These are phyloP conservation scores for Hemaris fuciformis DNA, from an alignment of 2,888 invertebrate species.

Conservation along the genomic window DNA sequence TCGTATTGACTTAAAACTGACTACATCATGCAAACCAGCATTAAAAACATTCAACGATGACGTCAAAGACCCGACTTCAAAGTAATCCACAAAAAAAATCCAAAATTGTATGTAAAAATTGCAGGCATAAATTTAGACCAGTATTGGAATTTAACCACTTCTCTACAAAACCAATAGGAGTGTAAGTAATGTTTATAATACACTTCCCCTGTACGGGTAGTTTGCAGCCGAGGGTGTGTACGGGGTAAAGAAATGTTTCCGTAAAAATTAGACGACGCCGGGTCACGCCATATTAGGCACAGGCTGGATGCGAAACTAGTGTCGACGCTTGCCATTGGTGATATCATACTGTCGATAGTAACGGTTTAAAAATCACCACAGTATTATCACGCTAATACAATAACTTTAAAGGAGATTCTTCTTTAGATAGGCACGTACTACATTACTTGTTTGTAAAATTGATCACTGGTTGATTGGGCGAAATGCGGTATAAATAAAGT, in stretches of 20 bases:
- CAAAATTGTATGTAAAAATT: neutral
- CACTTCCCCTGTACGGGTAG: constrained; percentile 17
- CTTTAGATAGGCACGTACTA: too few species aligned
- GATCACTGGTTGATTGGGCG: too few species aligned
- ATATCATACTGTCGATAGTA: neutral
- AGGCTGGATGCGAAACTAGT: constrained; percentile 37
- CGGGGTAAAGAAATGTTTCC: constrained; percentile 56
- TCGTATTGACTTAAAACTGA: too few species aligned
- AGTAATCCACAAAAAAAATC: neutral
- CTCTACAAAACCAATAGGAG: neutral
- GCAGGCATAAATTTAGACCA: neutral
- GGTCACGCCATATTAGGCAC: constrained; percentile 60
- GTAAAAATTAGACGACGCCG: constrained; percentile 58
- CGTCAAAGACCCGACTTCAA: too few species aligned
- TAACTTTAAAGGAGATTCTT: too few species aligned
- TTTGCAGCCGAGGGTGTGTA: constrained; percentile 22
- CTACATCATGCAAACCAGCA: too few species aligned
- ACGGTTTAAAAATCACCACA: neutral
- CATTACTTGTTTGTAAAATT: too few species aligned
- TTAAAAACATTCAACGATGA: too few species aligned
- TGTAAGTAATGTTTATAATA: constrained; percentile 16
- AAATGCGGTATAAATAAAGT: too few species aligned
- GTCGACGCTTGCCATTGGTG: constrained; percentile 28
- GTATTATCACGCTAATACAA: too few species aligned
- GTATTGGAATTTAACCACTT: neutral